Evolutionary conservation across 2,113 vertebrate genomes (phyloP).

Genomic region (Cardinalis cardinalis): DNA sequence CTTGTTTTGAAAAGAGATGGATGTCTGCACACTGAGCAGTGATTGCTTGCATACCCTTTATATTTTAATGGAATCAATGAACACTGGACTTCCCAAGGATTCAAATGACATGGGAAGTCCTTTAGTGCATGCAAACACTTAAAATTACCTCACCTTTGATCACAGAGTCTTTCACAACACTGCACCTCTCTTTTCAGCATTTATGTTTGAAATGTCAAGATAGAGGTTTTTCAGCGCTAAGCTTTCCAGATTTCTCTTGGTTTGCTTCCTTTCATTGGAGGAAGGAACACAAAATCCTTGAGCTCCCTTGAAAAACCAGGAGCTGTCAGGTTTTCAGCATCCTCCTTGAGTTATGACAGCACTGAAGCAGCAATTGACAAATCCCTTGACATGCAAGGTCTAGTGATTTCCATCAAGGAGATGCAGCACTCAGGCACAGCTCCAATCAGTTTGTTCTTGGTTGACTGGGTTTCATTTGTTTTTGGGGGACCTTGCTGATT

Average conservation of each 20-base stretch:
- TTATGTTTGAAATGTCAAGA: background rate
- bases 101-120: background rate
- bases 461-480: background rate
- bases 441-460: background rate
- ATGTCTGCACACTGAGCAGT: background rate
- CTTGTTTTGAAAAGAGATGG: background rate
- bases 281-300: background rate
- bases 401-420: background rate
- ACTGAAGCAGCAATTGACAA: background rate
- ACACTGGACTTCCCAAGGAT: background rate
- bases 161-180: background rate
- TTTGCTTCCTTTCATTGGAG: background rate
- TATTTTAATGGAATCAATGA: background rate
- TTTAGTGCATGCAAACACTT: background rate
- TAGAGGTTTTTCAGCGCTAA: background rate
- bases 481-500: background rate
- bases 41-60: background rate
- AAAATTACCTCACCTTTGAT: background rate
- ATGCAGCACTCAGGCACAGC: background rate
- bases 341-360: background rate
- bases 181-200: background rate
- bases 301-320: background rate
- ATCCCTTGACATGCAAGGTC: constrained; percentile 2
- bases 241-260: background rate
- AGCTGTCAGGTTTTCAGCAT: background rate